These are phyloP conservation scores for Danio albolineatus DNA, from an alignment of 2,797 vertebrate genomes.

Conservation along the genomic window DNA sequence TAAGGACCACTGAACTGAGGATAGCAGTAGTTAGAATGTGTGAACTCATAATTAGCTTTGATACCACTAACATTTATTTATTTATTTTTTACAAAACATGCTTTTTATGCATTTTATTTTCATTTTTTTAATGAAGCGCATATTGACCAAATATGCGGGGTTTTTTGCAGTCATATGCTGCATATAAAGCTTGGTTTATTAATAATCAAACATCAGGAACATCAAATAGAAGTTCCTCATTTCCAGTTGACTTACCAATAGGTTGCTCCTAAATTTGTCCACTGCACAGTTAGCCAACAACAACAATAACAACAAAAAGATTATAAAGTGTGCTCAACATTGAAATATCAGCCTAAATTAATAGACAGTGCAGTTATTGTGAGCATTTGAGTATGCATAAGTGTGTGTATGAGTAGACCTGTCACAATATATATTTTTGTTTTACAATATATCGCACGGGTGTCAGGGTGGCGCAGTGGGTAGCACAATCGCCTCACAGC, in stretches of 20 bases:
- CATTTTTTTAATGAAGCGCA: no score
- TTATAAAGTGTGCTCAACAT: neutral
- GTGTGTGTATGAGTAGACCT: no score
- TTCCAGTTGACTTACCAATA: neutral
- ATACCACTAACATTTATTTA: neutral
- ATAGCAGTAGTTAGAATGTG: neutral
- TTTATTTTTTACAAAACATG: neutral
- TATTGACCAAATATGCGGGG: no score
- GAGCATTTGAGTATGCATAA: constrained; percentile 15
- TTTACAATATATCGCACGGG: no score
- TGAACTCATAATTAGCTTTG: neutral
- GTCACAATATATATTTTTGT: no score
- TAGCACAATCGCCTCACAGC: no score
- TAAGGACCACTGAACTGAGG: constrained; percentile 9
- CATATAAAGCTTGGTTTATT: no score
- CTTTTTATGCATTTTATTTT: neutral
- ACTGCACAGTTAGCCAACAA: no score
- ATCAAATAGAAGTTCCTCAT: neutral
- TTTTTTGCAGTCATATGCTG: neutral
- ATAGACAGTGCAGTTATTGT: neutral
- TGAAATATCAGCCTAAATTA: neutral
- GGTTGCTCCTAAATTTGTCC: neutral
- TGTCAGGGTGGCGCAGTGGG: no score
- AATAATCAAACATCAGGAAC: no score
- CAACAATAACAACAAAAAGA: no score